phyloP scores from a whole-genome alignment of 2,797 vertebrate genomes.

The Cynodonichthys magdalenae region DNA sequence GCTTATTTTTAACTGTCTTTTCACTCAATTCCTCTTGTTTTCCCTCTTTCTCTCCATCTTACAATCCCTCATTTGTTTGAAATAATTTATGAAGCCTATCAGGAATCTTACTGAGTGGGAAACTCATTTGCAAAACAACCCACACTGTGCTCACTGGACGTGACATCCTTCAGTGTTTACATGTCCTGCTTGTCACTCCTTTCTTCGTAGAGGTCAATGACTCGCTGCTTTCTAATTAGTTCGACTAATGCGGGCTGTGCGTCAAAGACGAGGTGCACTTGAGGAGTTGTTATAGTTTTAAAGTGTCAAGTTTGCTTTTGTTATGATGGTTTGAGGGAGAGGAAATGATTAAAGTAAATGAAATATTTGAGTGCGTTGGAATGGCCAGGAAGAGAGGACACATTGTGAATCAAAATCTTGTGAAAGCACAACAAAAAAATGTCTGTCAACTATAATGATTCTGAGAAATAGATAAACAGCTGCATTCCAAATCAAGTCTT shows the following conservation, averaged over 20 bases:
- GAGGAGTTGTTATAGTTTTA: neutral
- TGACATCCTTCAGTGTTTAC: slow-evolving; percentile 49
- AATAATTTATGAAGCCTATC: slow-evolving; percentile 56
- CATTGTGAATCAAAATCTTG: neutral
- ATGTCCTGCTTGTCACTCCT: slow-evolving; percentile 36
- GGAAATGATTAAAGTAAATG: neutral
- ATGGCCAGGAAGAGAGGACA: neutral
- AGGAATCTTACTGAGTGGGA: slow-evolving; percentile 58
- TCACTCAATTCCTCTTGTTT: slow-evolving; percentile 23
- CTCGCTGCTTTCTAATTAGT: slow-evolving; percentile 46
- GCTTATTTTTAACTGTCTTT: neutral
- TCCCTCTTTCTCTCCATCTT: slow-evolving; percentile 8
- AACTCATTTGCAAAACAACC: slow-evolving; percentile 51
- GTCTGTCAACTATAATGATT: neutral
- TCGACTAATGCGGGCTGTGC: slow-evolving; percentile 29
- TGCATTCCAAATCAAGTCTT: too few species aligned
- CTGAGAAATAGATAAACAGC: neutral
- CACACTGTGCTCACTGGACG: slow-evolving; percentile 33
- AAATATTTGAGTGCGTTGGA: neutral
- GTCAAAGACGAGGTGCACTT: slow-evolving; percentile 16
- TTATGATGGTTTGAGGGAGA: neutral
- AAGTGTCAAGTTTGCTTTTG: neutral
- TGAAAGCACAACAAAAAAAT: neutral
- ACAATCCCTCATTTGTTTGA: slow-evolving; percentile 59
- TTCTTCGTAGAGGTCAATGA: slow-evolving; percentile 27